Conservation (phyloP, 2,797 vertebrate species). For the Loris lydekkerianus region DNA sequence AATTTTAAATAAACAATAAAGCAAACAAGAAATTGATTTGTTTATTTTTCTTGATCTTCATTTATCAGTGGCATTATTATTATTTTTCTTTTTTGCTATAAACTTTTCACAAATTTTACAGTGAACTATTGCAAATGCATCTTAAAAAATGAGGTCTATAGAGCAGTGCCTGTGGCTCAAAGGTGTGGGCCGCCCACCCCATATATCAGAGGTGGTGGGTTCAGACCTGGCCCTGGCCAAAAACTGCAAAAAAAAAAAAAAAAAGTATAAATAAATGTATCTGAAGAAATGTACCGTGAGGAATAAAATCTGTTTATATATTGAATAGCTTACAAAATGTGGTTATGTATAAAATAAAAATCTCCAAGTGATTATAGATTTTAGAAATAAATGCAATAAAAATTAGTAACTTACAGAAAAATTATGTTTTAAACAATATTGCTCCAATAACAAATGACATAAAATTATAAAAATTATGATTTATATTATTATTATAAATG, state of each 20-base stretch:
- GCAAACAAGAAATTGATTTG: conserved; percentile 44
- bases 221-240: no score
- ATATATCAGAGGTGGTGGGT: no score
- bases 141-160: background rate
- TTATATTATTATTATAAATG: background rate
- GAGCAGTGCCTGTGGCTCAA: no score
- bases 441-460: background rate
- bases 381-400: background rate
- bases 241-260: no score
- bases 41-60: conserved; percentile 52
- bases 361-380: background rate
- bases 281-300: background rate
- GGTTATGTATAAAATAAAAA: background rate
- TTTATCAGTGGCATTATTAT: conserved; percentile 46
- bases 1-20: conserved; percentile 6
- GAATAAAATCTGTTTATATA: background rate
- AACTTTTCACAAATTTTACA: conserved; percentile 57
- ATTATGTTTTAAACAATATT: background rate
- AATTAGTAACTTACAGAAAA: conserved; percentile 18
- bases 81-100: background rate
- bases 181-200: no score
- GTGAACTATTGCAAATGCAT: background rate
- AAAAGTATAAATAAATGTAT: no score
- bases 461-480: background rate
- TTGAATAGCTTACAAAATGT: background rate